Percentiles rank a stretch among this genome's conserved stretches.
Conservation (phyloP, 2,797 vertebrate species). For the Aeoliscus strigatus region DNA sequence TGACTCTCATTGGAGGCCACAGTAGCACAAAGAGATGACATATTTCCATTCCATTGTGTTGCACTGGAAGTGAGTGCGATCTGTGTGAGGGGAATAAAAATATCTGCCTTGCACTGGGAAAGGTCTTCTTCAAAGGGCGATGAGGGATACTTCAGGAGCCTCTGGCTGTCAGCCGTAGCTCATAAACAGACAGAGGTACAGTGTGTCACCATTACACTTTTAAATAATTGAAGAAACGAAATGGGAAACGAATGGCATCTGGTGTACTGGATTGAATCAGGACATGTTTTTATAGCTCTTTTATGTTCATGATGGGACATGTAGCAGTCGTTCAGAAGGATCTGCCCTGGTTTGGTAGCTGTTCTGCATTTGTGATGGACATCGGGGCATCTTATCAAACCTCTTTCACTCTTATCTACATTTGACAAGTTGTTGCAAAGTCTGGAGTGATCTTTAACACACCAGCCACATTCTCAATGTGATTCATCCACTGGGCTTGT, state of each 20-base stretch:
- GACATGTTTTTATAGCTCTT: too few relatives aligned
- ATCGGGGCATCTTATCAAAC: conserved; percentile 2
- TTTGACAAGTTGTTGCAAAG: not conserved
- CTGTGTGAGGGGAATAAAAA: conserved; percentile 35
- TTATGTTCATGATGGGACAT: too few relatives aligned
- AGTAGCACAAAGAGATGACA: too few relatives aligned
- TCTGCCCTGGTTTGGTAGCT: not conserved
- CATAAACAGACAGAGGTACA: conserved; percentile 25
- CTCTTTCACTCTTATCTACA: not conserved
- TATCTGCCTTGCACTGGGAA: conserved; percentile 27
- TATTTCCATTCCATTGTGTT: too few relatives aligned
- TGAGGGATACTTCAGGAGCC: conserved; percentile 32
- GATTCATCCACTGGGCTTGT: conserved; percentile 16
- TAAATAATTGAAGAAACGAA: conserved; percentile 42
- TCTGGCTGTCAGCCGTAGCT: conserved; percentile 21
- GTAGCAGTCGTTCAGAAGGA: too few relatives aligned
- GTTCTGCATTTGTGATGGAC: conserved; percentile 15
- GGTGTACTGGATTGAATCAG: conserved; percentile 14
- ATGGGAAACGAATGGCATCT: conserved; percentile 25
- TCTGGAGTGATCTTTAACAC: conserved; percentile 4
- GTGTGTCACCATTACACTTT: conserved; percentile 14
- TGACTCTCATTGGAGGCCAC: too few relatives aligned
- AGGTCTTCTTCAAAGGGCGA: conserved; percentile 46
- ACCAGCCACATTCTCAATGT: conserved; percentile 14
- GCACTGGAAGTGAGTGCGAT: too few relatives aligned